Evolutionary conservation across 2,888 invertebrate genomes (phyloP).

Genomic region (Maniola hyperantus): DNA sequence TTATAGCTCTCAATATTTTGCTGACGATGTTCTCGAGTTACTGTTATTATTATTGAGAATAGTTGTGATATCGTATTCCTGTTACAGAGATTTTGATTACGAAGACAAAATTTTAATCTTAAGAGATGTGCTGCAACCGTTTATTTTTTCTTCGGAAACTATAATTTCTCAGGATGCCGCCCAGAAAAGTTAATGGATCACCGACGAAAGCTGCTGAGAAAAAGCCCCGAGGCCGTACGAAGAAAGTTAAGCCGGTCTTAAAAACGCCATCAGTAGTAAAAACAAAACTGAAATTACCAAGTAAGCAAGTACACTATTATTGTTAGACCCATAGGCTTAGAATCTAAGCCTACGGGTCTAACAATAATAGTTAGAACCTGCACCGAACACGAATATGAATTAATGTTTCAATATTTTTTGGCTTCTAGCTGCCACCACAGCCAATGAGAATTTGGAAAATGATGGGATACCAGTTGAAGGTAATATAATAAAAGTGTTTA

Average conservation of each 20-base stretch:
- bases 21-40: neutral
- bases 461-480: neutral
- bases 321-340: too few species aligned
- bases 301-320: neutral
- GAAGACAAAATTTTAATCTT: neutral
- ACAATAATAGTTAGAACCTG: too few species aligned
- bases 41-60: neutral
- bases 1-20: neutral
- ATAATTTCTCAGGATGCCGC: conserved; percentile 44
- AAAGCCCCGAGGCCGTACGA: conserved; percentile 31
- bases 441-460: neutral
- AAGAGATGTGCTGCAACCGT: conserved; percentile 12
- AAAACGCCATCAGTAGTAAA: conserved; percentile 47
- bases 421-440: neutral
- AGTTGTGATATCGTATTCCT: neutral
- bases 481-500: neutral
- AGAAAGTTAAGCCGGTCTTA: conserved; percentile 44
- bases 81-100: neutral
- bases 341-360: too few species aligned
- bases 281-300: conserved; percentile 31
- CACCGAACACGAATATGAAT: neutral
- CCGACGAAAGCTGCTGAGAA: conserved; percentile 28
- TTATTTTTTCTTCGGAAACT: conserved; percentile 9
- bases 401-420: neutral
- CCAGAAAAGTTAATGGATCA: conserved; percentile 44